A percentile compares a stretch with the other conserved stretches of the same genome.
phyloP scores from a whole-genome alignment of 2,888 invertebrate genomes.

The Leptinotarsa haldemani region DNA sequence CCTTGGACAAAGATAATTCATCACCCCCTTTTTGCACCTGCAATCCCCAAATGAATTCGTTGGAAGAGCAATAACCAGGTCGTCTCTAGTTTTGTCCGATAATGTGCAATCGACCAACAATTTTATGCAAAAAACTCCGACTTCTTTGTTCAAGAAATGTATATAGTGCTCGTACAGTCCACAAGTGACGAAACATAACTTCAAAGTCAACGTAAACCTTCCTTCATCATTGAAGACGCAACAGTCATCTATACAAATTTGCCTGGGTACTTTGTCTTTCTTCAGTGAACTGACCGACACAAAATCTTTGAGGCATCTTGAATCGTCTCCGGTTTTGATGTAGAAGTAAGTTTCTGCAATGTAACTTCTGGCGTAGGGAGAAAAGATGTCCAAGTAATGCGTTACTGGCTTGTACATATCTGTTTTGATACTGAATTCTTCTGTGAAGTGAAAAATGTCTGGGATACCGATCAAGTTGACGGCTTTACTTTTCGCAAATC shows the following conservation, averaged over 20 bases:
- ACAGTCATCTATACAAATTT: slow-evolving; percentile 28
- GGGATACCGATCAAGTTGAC: slow-evolving; percentile 55
- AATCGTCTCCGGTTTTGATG: slow-evolving; percentile 28
- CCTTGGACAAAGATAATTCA: slow-evolving; percentile 53
- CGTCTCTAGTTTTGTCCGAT: slow-evolving; percentile 8
- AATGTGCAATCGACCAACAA: slow-evolving; percentile 40
- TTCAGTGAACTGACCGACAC: slow-evolving; percentile 25
- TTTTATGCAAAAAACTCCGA: slow-evolving; percentile 57
- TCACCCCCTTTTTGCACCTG: slow-evolving; percentile 45
- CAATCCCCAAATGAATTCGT: slow-evolving; percentile 40
- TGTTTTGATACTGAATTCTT: slow-evolving; percentile 44
- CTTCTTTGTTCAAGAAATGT: slow-evolving; percentile 51
- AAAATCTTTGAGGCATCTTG: slow-evolving; percentile 41
- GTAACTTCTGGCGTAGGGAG: slow-evolving; percentile 47
- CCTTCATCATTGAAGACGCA: slow-evolving; percentile 38
- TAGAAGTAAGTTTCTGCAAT: slow-evolving; percentile 40
- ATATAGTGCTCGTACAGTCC: slow-evolving; percentile 43
- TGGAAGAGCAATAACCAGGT: slow-evolving; percentile 44
- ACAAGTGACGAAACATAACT: slow-evolving; percentile 40
- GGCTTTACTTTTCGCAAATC: slow-evolving; percentile 55
- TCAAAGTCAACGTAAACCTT: slow-evolving; percentile 19
- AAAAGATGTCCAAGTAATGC: slow-evolving; percentile 35
- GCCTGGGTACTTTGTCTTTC: slow-evolving; percentile 40
- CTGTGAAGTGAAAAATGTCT: slow-evolving; percentile 43
- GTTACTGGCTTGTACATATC: slow-evolving; percentile 35